phyloP scores from a whole-genome alignment of 1,140 invertebrate genomes.

The Zaprionus tsacasi region DNA sequence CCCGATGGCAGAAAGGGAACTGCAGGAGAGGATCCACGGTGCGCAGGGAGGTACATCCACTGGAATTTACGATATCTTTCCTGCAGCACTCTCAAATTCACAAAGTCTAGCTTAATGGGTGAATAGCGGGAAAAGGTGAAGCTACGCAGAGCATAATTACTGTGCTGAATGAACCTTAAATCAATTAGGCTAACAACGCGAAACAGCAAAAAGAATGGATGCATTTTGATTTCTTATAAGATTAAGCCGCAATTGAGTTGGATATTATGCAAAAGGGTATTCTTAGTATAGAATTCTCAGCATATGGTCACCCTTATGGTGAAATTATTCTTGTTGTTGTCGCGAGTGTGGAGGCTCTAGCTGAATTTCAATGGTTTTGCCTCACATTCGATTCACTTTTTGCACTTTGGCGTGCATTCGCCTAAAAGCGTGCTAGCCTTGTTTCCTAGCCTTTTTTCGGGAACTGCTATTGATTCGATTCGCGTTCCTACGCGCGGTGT shows the following conservation, averaged over 20 bases:
- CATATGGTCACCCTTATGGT: slow-evolving; percentile 32
- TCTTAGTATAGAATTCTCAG: slow-evolving; percentile 15
- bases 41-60: neutral
- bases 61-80: neutral
- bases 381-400: slow-evolving; percentile 38
- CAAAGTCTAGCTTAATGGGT: neutral
- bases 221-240: neutral
- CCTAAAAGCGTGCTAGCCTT: slow-evolving; percentile 67
- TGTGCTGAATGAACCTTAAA: neutral
- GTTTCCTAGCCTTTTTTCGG: slow-evolving; percentile 38
- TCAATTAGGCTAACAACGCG: neutral
- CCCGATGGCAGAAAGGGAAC: neutral
- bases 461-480: slow-evolving; percentile 72
- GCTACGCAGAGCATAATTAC: neutral
- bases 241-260: neutral
- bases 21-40: slow-evolving; percentile 11
- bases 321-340: slow-evolving; percentile 31
- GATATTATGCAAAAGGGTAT: neutral
- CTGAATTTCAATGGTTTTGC: slow-evolving; percentile 57
- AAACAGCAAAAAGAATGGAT: neutral
- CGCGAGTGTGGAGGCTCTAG: slow-evolving; percentile 17
- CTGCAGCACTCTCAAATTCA: neutral
- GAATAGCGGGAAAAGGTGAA: neutral
- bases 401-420: slow-evolving; percentile 60
- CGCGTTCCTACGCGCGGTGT: slow-evolving; percentile 51